Evolutionary conservation across 2,113 vertebrate genomes (phyloP).

Genomic region (Salvator merianae): DNA sequence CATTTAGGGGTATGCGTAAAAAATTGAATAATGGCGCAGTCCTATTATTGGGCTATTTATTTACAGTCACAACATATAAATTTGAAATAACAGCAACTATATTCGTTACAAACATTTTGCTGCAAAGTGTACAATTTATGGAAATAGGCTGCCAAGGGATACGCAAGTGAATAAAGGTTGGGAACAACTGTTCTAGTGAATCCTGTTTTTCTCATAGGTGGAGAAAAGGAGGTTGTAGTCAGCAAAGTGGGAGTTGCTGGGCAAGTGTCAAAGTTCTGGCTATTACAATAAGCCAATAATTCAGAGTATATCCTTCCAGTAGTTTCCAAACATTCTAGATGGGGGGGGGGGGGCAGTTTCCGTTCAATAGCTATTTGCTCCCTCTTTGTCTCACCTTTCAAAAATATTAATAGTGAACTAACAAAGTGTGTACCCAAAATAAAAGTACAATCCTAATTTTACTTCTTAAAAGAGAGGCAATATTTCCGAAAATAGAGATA

Average conservation of each 20-base stretch:
- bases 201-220: background rate
- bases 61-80: no score
- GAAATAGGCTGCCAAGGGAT: no score
- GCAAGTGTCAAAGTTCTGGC: background rate
- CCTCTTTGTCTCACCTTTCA: background rate
- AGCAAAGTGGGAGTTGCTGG: no score
- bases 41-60: no score
- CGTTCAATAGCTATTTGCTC: background rate
- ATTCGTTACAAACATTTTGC: no score
- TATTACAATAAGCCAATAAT: background rate
- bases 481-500: background rate
- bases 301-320: background rate
- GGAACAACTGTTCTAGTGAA: background rate
- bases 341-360: background rate
- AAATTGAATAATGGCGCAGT: no score
- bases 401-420: background rate
- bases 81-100: no score
- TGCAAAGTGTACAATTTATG: no score
- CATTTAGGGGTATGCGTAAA: no score
- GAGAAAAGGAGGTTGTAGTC: no score
- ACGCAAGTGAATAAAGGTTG: no score
- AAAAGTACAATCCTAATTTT: background rate
- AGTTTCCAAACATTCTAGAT: background rate
- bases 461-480: background rate
- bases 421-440: background rate